Percentiles rank a stretch among this genome's conserved stretches.
phyloP scores from a whole-genome alignment of 2,797 vertebrate genomes.

The Melopsittacus undulatus region DNA sequence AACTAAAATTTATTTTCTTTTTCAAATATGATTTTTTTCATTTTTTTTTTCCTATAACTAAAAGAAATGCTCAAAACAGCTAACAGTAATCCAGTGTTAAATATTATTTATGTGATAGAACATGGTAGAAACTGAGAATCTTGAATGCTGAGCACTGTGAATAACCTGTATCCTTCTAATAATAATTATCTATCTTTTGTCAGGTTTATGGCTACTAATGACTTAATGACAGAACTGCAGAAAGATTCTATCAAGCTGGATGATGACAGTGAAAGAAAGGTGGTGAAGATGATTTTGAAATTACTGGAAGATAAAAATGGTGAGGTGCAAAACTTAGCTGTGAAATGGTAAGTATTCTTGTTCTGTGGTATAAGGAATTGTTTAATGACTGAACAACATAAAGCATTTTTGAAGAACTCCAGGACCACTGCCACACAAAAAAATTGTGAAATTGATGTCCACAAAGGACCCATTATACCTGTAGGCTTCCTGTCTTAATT shows the following conservation, averaged over 20 bases:
- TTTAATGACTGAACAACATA: not conserved
- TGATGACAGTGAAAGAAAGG: slow-evolving; percentile 98
- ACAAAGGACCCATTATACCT: not conserved
- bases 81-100: not conserved
- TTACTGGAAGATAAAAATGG: slow-evolving; percentile 98
- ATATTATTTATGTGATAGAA: not conserved
- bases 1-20: not conserved
- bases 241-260: slow-evolving; percentile 99
- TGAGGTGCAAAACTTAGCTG: slow-evolving; percentile 97
- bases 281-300: slow-evolving; percentile 99
- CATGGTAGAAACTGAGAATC: not conserved
- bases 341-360: slow-evolving; percentile 89
- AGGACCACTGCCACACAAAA: not conserved
- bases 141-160: not conserved
- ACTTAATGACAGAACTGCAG: slow-evolving; percentile 98
- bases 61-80: not conserved
- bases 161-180: not conserved
- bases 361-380: not conserved
- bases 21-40: not conserved
- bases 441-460: not conserved
- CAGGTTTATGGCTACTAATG: slow-evolving; percentile 99
- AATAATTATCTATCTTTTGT: slow-evolving; percentile 50
- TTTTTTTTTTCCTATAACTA: not conserved
- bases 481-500: not conserved
- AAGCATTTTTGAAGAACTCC: not conserved